Evolutionary conservation across 2,888 invertebrate species (phyloP), one percentile per base, ranked within the genome.

Genomic region (Hemistola chrysoprasaria): DNA sequence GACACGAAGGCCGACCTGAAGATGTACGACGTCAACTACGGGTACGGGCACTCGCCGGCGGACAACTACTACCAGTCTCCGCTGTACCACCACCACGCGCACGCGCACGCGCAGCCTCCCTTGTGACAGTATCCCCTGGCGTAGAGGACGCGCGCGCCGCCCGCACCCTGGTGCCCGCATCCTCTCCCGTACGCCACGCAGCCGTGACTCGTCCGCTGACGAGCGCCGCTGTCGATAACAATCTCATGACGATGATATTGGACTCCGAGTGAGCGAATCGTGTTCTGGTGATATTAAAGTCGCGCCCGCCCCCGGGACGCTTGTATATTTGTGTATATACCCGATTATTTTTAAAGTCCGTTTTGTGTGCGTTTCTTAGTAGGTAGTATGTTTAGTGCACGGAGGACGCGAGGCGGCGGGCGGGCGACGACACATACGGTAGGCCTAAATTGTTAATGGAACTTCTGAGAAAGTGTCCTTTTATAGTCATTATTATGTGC

Each of bases 111-210:
- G 63, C 93, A 95, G 71, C 93, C 95, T 77, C 94, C 95, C 81
- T 96, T 96, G 95, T 96, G 96, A 96, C 96, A 96, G 90, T 96
- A 96, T 76, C 95, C 96, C 63, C 90, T 95, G 90, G 95, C 95
- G 91, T 96, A 95, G 95, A 92, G 77, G 64, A 69, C 61, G 55
- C 76, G 71, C 57, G 75, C 72, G 62, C 65, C 62, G 45, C 65
- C 69, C 36, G 49, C 70, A n/a, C n/a, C n/a, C 51, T 78, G 80
- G 78, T 65, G 63, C 66, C 52, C 62, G 65, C 69, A 65, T 32
- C 59, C 55, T 40, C 58, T 57, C 47, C 53, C 16, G 16, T 16
- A 50, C 50, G 50, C 68, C 66, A 60, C 71, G 71, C 71, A 71
- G 58, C 71, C 63, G 66, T 54, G n/a, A n/a, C n/a, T n/a, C 51